Evolutionary conservation across 2,113 vertebrate genomes (phyloP).

Genomic region (Microtus ochrogaster): DNA sequence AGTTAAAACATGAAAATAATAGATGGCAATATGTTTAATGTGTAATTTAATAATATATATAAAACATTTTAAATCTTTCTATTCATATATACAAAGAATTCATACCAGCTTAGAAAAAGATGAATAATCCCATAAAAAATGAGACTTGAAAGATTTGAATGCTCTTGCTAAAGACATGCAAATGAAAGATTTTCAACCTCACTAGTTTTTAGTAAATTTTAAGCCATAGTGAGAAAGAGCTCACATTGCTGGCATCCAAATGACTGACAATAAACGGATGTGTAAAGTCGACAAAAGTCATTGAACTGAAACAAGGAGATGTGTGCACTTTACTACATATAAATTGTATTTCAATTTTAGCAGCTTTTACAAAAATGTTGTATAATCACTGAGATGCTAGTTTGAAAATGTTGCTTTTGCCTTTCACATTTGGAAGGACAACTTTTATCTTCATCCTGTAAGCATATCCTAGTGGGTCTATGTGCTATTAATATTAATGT

Average conservation of each 20-base stretch:
- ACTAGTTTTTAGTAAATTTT: conserved; percentile 29
- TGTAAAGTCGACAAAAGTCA: neutral
- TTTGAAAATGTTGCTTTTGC: neutral
- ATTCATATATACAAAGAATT: neutral
- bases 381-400: neutral
- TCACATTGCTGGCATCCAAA: neutral
- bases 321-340: neutral
- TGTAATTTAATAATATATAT: neutral
- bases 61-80: neutral
- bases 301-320: neutral
- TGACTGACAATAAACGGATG: neutral
- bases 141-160: neutral
- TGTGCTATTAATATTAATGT: neutral
- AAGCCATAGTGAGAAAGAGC: neutral
- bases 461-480: neutral
- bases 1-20: neutral
- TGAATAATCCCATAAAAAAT: neutral
- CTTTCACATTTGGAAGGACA: neutral
- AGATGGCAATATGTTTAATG: neutral
- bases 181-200: conserved; percentile 18
- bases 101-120: neutral
- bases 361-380: neutral
- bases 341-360: neutral
- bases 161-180: neutral
- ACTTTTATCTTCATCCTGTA: neutral